A percentile compares a stretch with the other conserved stretches of the same genome.
Evolutionary conservation across 2,888 invertebrate species (phyloP).

Genomic region (Eristalis pertinax): DNA sequence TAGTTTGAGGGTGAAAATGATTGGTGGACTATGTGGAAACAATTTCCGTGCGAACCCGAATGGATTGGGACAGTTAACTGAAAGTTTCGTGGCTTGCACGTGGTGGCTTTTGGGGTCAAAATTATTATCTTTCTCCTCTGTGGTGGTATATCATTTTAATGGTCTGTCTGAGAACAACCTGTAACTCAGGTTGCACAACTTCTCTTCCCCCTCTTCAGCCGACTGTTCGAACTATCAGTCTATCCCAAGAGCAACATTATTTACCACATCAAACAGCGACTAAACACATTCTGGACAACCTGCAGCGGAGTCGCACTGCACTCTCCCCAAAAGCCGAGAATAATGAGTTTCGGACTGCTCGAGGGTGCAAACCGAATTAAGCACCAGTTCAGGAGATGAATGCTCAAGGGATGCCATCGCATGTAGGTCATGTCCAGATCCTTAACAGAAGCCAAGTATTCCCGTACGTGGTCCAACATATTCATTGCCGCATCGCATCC

Average conservation of each 20-base stretch:
- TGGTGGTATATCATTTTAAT: neutral
- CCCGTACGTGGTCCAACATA: neutral
- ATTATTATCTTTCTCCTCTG: slow-evolving; percentile 33
- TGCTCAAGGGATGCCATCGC: neutral
- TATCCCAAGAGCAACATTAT: no score
- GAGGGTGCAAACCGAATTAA: neutral
- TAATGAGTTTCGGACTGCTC: neutral
- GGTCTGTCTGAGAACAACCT: no score
- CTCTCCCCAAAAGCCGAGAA: neutral
- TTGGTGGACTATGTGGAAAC: slow-evolving; percentile 37
- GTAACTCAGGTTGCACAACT: neutral
- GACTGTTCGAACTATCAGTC: no score
- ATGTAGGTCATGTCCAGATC: neutral
- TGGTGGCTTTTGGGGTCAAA: slow-evolving; percentile 10
- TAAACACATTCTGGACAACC: no score
- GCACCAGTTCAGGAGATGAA: neutral
- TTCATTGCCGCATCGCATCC: neutral
- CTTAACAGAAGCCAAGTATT: neutral
- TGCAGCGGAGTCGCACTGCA: neutral
- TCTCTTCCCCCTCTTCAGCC: no score
- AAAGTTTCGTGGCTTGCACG: neutral
- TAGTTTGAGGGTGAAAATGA: slow-evolving; percentile 3
- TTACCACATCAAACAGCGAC: no score
- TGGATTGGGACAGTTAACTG: slow-evolving; percentile 20
- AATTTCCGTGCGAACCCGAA: slow-evolving; percentile 46